Evolutionary conservation across 2,113 vertebrate genomes (phyloP).

Genomic region (Zootoca vivipara): DNA sequence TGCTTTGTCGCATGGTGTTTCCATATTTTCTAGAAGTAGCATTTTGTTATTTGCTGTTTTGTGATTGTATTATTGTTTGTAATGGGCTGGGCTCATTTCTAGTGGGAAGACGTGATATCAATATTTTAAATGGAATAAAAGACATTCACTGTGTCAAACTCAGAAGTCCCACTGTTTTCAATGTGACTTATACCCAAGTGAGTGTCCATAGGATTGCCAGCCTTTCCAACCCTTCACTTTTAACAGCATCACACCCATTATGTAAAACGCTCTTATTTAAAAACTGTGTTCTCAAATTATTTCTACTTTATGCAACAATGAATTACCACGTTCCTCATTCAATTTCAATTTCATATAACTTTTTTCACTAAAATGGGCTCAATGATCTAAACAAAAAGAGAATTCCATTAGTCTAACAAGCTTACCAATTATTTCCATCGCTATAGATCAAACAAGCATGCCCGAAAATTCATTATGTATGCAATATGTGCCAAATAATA

Average conservation of each 20-base stretch:
- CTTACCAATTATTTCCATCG: conserved; percentile 67
- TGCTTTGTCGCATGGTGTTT: not conserved
- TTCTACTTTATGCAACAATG: conserved; percentile 48
- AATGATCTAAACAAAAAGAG: conserved; percentile 52
- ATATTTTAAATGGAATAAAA: not conserved
- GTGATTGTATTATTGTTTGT: not conserved
- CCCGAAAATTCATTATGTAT: conserved; percentile 66
- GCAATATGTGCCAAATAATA: conserved; percentile 60
- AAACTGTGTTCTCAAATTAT: conserved; percentile 21
- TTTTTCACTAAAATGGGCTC: conserved; percentile 41
- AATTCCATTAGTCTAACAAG: conserved; percentile 70
- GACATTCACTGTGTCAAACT: not conserved
- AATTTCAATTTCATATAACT: conserved; percentile 56
- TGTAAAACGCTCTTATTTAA: conserved; percentile 33
- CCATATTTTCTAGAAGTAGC: not conserved
- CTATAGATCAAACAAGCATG: conserved; percentile 69
- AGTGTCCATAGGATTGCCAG: not conserved
- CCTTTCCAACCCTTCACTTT: not conserved
- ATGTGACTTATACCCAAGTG: not conserved
- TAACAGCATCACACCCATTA: not conserved
- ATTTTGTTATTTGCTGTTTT: not conserved
- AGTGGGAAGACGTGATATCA: not conserved
- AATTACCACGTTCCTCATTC: conserved; percentile 29
- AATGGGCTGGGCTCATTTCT: not conserved
- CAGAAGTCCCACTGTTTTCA: not conserved